Evolutionary conservation across 2,113 vertebrate genomes (phyloP), one percentile per base, ranked within the genome.

Genomic region (Brienomyrus brachyistius): DNA sequence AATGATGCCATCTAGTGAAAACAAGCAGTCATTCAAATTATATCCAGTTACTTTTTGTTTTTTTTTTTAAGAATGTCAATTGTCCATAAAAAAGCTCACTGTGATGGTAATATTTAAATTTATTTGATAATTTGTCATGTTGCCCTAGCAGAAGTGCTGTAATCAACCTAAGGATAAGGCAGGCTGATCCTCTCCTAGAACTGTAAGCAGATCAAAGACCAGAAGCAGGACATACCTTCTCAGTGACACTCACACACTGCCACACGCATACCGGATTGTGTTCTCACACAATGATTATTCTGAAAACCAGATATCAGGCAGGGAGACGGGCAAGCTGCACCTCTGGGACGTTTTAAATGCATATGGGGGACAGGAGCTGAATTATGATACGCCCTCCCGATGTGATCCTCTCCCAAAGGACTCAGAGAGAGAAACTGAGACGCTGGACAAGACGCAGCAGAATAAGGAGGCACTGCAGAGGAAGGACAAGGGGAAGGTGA

Each of bases 401-500:
- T 91, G 93, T 88, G 83, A 88, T 89, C 89, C 91, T 85, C 90
- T 91, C 15, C 91, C 92, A 27, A 23, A 97, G 97, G 94, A 95
- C 43, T 62, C 93, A 9, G 94, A 96, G 84, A 91, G 93, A 92
- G 94, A 93, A 92, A 94, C 85, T 93, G 48, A 87, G 27, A 56
- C 35, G n/a, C 48, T 91, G 82, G 89, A 94, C 70, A 94, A 95
- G 88, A 93, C 92, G 23, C 93, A 85, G 83, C 91, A 94, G 47
- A 94, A 95, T 89, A 93, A 90, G 92, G 93, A 90, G 90, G 82
- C 90, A 5, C 85, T 90, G 19, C 91, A 93, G 91, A 93, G 92
- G 7, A 96, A 94, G 92, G 89, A 89, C 90, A 95, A 92, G 47
- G 83, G 90, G 89, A 96, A 97, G 96, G 96, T 97, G 94, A 93